phyloP scores from a whole-genome alignment of 1,140 invertebrate species.

The Bombus polaris region DNA sequence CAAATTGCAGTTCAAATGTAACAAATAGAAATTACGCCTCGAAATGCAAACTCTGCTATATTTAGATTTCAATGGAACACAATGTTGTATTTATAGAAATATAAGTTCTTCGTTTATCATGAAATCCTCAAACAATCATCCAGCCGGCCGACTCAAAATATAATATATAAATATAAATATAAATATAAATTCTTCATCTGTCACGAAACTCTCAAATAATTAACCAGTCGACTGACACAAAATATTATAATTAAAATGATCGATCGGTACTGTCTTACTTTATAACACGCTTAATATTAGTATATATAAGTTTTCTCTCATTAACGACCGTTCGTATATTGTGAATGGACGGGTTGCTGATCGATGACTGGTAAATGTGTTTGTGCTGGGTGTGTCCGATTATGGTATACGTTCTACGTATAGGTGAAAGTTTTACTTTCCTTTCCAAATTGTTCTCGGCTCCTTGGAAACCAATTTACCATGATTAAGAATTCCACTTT shows the following conservation, averaged over 20 bases:
- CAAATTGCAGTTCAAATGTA: background rate
- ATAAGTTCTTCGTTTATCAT: background rate
- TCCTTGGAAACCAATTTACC: background rate
- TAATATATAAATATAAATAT: background rate
- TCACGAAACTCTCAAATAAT: background rate
- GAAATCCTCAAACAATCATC: background rate
- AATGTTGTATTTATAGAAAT: background rate
- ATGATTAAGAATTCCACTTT: background rate
- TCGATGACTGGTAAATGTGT: background rate
- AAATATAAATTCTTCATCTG: background rate
- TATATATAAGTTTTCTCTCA: constrained; percentile 3
- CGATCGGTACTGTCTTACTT: background rate
- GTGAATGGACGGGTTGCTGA: background rate
- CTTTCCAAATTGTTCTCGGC: background rate
- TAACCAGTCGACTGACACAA: background rate
- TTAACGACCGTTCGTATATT: background rate
- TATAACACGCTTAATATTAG: background rate
- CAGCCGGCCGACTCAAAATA: background rate
- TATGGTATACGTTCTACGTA: background rate
- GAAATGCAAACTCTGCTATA: background rate
- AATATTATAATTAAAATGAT: background rate
- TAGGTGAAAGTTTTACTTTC: constrained; percentile 4
- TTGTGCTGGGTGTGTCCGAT: background rate
- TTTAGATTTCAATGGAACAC: background rate
- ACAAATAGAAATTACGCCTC: background rate